Conservation (phyloP, 2,113 vertebrate genomes). For the Sturnira hondurensis region DNA sequence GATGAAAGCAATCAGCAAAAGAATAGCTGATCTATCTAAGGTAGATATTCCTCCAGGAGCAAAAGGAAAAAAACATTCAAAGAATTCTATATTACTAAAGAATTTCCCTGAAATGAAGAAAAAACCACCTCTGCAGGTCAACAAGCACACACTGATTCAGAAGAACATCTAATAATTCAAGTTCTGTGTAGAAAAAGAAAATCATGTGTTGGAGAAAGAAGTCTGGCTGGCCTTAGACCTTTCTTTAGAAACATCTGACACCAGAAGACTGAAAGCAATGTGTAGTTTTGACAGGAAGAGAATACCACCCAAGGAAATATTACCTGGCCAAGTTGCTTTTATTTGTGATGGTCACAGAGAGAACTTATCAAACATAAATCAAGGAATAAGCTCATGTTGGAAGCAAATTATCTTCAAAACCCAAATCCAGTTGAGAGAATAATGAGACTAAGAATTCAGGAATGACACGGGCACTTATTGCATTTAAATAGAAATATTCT, state of each 20-base stretch:
- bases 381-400: neutral
- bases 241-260: neutral
- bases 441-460: neutral
- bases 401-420: neutral
- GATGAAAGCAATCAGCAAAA: neutral
- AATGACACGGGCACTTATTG: neutral
- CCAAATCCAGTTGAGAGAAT: neutral
- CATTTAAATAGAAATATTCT: neutral
- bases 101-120: neutral
- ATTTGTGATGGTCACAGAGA: neutral
- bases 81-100: neutral
- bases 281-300: neutral
- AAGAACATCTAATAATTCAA: neutral
- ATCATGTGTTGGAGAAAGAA: neutral
- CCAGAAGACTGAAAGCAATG: neutral
- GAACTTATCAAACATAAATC: neutral
- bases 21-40: neutral
- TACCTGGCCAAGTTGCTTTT: neutral
- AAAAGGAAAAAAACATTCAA: neutral
- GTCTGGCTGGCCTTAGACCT: neutral
- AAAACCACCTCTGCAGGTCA: neutral
- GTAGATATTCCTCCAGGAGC: neutral
- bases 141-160: accelerated
- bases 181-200: neutral
- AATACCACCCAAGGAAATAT: neutral